These are phyloP conservation scores for Thamnophis elegans DNA, from an alignment of 2,797 vertebrate genomes.

Conservation along the genomic window DNA sequence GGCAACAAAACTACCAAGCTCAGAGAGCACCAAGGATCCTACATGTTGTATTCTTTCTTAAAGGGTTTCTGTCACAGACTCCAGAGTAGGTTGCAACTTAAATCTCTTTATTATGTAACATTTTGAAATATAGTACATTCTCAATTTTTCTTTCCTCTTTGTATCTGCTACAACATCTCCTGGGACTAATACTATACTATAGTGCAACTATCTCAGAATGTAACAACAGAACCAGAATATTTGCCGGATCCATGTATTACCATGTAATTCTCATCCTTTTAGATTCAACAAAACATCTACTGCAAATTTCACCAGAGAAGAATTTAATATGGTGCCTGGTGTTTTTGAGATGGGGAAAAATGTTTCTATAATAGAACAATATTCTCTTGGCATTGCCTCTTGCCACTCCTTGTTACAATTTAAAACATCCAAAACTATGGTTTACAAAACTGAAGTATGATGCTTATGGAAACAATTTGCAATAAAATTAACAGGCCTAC, in stretches of 20 bases:
- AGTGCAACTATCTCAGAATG: neutral
- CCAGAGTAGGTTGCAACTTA: neutral
- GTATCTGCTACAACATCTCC: neutral
- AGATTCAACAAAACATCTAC: neutral
- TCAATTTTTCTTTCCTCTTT: neutral
- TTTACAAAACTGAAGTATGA: neutral
- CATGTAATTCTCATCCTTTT: neutral
- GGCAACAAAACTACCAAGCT: no score
- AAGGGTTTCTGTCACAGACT: neutral
- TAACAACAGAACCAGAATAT: neutral
- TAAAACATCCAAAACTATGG: neutral
- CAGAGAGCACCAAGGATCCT: no score
- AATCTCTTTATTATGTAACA: neutral
- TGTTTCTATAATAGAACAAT: neutral
- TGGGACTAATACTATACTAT: neutral
- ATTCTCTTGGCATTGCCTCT: neutral
- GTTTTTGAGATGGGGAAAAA: neutral
- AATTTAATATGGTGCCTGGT: neutral
- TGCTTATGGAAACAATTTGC: neutral
- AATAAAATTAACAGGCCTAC: neutral
- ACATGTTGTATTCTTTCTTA: neutral
- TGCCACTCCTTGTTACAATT: neutral
- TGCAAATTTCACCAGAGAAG: neutral
- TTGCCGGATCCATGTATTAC: neutral
- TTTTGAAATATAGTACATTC: neutral